Percentiles rank a stretch among this genome's conserved stretches.
Conservation (phyloP, 2,888 invertebrate species). For the Acanthopleura granulata region DNA sequence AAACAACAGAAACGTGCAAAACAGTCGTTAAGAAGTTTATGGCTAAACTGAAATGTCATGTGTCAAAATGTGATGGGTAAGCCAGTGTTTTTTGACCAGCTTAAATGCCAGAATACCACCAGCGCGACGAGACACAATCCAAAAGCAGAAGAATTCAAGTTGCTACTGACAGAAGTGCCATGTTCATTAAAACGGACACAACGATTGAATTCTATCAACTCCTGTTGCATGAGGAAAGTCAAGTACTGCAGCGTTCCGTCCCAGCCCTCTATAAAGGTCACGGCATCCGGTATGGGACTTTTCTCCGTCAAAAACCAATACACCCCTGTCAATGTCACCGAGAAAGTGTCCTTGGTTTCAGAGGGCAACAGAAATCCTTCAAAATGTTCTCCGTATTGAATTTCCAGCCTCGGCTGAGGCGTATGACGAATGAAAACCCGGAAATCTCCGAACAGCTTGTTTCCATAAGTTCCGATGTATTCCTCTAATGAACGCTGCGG, state of each 20-base stretch:
- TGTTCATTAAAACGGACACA: background rate
- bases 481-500: background rate
- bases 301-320: slow-evolving; percentile 6
- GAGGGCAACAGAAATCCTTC: background rate
- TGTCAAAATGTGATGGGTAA: no score
- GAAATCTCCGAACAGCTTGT: slow-evolving; percentile 3
- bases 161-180: background rate
- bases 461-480: slow-evolving; percentile 6
- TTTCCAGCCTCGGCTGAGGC: background rate
- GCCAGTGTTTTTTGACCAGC: no score
- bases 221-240: background rate
- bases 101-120: no score
- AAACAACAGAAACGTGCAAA: no score
- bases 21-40: no score
- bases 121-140: no score
- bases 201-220: background rate
- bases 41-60: no score
- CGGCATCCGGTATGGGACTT: background rate
- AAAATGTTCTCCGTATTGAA: background rate
- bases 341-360: background rate
- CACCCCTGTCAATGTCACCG: background rate
- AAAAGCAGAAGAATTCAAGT: background rate
- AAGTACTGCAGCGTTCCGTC: background rate
- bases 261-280: background rate
- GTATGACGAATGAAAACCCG: background rate